Conservation (phyloP, 2,888 invertebrate genomes). For the Erebia ligea region DNA sequence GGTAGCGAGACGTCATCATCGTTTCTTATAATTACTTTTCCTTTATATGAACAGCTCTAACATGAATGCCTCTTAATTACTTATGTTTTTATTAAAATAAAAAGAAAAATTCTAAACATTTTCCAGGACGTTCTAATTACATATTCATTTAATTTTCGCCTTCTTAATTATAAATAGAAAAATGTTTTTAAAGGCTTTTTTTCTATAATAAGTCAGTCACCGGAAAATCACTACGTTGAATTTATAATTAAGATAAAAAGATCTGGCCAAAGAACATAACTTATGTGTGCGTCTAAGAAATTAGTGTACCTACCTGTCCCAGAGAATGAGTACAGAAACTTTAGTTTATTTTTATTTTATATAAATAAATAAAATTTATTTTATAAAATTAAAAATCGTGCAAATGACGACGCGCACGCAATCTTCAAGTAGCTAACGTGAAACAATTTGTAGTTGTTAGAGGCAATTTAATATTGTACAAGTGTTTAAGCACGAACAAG, state of each 20-base stretch:
- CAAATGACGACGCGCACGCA: slow-evolving; percentile 45
- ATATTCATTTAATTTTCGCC: slow-evolving; percentile 41
- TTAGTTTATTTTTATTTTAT: background rate
- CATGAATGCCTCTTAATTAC: slow-evolving; percentile 73
- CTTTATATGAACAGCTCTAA: slow-evolving; percentile 54
- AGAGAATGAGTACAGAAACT: slow-evolving; percentile 12
- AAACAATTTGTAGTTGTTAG: slow-evolving; percentile 44
- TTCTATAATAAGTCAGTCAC: slow-evolving; percentile 35
- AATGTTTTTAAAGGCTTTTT: slow-evolving; percentile 38
- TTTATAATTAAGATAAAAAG: slow-evolving; percentile 33
- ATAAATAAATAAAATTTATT: slow-evolving; percentile 45
- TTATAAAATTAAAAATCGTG: slow-evolving; percentile 49
- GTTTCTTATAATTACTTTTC: slow-evolving; percentile 74
- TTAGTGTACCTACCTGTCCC: slow-evolving; percentile 24
- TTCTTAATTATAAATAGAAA: slow-evolving; percentile 39
- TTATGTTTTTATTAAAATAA: slow-evolving; percentile 62
- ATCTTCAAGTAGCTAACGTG: slow-evolving; percentile 45
- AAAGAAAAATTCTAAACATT: slow-evolving; percentile 44
- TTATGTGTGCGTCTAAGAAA: slow-evolving; percentile 19
- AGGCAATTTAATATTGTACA: slow-evolving; percentile 42
- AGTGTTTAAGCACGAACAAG: slow-evolving; percentile 33
- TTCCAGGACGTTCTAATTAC: slow-evolving; percentile 41
- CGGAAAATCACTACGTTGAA: slow-evolving; percentile 37
- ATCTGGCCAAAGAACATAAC: slow-evolving; percentile 22
- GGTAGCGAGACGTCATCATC: slow-evolving; percentile 64